Evolutionary conservation across 2,888 invertebrate genomes (phyloP).

Genomic region (Trissonchulus latispiculum): DNA sequence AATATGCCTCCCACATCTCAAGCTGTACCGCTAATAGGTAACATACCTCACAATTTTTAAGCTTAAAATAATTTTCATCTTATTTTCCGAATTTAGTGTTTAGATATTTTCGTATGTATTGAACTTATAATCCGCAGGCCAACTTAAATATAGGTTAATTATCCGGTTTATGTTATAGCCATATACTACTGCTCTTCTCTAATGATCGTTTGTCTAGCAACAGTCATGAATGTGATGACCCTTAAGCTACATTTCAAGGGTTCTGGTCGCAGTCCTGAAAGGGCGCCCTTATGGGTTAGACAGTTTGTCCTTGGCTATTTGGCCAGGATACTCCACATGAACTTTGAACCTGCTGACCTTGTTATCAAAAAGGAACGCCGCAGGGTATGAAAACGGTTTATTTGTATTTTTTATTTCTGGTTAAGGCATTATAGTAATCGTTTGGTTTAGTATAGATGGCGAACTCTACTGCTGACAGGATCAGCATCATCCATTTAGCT

Average conservation of each 20-base stretch:
- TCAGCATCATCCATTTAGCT: no score
- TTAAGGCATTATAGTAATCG: no score
- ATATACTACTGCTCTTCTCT: constrained; percentile 54
- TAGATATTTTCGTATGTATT: no score
- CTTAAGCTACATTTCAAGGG: constrained; percentile 60
- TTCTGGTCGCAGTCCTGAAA: constrained; percentile 24
- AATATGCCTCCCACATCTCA: constrained; percentile 54
- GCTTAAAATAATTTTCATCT: no score
- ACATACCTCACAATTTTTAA: no score
- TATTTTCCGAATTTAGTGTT: no score
- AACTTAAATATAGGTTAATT: no score
- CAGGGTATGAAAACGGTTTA: no score
- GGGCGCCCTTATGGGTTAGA: constrained; percentile 33
- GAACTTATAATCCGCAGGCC: no score
- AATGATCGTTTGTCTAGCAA: constrained; percentile 50
- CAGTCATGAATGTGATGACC: constrained; percentile 62
- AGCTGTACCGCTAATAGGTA: constrained; percentile 53
- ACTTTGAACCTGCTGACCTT: constrained; percentile 39
- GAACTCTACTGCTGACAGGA: no score
- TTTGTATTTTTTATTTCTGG: no score
- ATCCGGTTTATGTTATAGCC: constrained; percentile 41
- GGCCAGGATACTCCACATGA: constrained; percentile 37
- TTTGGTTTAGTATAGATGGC: no score
- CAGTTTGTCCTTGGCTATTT: constrained; percentile 38
- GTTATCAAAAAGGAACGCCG: constrained; percentile 26